These are phyloP conservation scores for Saccopteryx leptura DNA, from an alignment of 2,113 vertebrate genomes.

Conservation along the genomic window DNA sequence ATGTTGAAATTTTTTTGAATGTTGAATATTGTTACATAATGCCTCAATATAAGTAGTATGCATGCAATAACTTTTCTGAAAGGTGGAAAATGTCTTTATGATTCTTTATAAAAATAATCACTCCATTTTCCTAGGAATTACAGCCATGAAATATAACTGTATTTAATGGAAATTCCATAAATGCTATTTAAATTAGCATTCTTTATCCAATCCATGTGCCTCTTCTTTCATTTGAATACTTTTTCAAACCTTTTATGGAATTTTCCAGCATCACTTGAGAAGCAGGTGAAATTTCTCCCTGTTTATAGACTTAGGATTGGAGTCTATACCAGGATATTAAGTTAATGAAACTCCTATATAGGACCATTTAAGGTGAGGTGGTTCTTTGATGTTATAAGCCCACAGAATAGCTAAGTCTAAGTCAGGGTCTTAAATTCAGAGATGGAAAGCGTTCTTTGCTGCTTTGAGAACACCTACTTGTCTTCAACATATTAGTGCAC, in stretches of 20 bases:
- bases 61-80: slow-evolving; percentile 29
- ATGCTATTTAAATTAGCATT: slow-evolving; percentile 46
- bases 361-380: not conserved
- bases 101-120: not conserved
- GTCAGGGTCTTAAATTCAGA: not conserved
- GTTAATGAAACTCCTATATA: not conserved
- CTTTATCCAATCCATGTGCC: not conserved
- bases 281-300: not conserved
- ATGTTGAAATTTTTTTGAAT: slow-evolving; percentile 15
- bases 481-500: not conserved
- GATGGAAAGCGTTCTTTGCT: slow-evolving; percentile 37
- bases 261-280: slow-evolving; percentile 29
- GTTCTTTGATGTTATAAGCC: not conserved
- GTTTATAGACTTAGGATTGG: not conserved
- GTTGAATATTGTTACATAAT: slow-evolving; percentile 17
- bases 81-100: not conserved
- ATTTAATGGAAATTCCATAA: not conserved
- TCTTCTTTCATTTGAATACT: slow-evolving; percentile 9
- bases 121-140: not conserved
- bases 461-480: not conserved
- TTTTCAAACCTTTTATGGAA: slow-evolving; percentile 12
- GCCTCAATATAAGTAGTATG: not conserved
- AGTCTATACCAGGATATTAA: not conserved
- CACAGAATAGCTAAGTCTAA: not conserved
- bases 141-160: not conserved